Evolutionary conservation across 2,888 invertebrate genomes (phyloP), one percentile per base, ranked within the genome.

Genomic region (Dolichomitus sp.): DNA sequence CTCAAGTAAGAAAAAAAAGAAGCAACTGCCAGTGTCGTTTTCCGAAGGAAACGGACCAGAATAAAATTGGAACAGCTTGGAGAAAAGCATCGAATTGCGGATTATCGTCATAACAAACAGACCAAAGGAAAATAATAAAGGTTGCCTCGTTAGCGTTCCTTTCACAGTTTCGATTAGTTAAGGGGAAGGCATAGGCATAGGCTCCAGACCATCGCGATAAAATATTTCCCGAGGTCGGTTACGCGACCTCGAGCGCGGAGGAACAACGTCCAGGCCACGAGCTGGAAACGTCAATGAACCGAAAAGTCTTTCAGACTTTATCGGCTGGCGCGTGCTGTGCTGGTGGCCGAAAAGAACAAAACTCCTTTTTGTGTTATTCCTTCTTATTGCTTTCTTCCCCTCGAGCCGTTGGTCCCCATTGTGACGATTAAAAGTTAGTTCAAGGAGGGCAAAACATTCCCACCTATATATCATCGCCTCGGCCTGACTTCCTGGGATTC

Each of bases 221-320:
- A 73, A 85, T 85, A 84, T 86, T 84, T 83, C 81, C 81, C n/a
- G 63, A 66, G 74, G 57, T 65, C 52, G 69, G 59, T 52, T 33
- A 52, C 76, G 37, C 30, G 59, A 52, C 33, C 23, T 78, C 11
- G 19, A 37, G 12, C 57, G 27, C 63, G 68, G 48, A 48, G 65
- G 69, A 59, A 50, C 37, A 77, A 52, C 42, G 57, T 52, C 50
- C 57, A 68, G 68, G 12, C 40, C 45, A 33, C 65, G 70, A 73
- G 59, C 68, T 57, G 69, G 68, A 54, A 17, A 59, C 54, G 84
- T 80, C 87, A 89, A 88, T 86, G 85, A 88, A 87, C 83, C 79
- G 78, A 78, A 87, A 87, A 85, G 70, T 82, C 83, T 85, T 85
- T 86, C 37, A 57, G 85, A 83, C 80, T 84, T 84, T 82, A 66